A percentile compares a stretch with the other conserved stretches of the same genome.
These are phyloP conservation scores for Elachura formosa DNA, from an alignment of 2,113 vertebrate genomes.

Conservation along the genomic window DNA sequence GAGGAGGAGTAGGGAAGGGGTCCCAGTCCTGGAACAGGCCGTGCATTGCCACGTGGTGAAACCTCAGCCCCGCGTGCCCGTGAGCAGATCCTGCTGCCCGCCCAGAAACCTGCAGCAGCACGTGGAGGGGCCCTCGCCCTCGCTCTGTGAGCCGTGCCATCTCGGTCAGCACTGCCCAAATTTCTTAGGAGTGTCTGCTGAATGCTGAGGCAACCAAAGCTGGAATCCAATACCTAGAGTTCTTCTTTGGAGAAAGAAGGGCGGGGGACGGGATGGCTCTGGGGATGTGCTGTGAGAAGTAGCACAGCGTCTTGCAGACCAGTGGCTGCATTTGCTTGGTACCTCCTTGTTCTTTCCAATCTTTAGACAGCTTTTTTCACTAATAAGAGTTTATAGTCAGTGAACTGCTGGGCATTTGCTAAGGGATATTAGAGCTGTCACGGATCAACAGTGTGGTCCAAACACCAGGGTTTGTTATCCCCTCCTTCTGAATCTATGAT, in stretches of 20 bases:
- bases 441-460: not conserved
- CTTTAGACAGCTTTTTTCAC: not conserved
- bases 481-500: not conserved
- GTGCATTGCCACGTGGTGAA: accelerated
- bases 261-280: not conserved
- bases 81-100: not conserved
- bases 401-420: not conserved
- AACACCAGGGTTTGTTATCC: not conserved
- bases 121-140: not conserved
- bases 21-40: not conserved
- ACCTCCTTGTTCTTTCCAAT: not conserved
- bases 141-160: not conserved
- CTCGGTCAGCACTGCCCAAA: not conserved
- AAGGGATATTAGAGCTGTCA: not conserved
- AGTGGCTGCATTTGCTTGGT: not conserved
- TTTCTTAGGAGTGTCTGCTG: not conserved
- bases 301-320: not conserved
- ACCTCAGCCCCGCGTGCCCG: accelerated
- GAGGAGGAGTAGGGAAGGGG: not conserved
- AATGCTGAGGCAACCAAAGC: not conserved
- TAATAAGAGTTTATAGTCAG: not conserved
- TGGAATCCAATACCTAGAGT: not conserved
- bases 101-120: not conserved
- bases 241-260: not conserved
- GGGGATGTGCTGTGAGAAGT: not conserved